Conservation (phyloP, 2,113 vertebrate genomes). For the Gambusia affinis region DNA sequence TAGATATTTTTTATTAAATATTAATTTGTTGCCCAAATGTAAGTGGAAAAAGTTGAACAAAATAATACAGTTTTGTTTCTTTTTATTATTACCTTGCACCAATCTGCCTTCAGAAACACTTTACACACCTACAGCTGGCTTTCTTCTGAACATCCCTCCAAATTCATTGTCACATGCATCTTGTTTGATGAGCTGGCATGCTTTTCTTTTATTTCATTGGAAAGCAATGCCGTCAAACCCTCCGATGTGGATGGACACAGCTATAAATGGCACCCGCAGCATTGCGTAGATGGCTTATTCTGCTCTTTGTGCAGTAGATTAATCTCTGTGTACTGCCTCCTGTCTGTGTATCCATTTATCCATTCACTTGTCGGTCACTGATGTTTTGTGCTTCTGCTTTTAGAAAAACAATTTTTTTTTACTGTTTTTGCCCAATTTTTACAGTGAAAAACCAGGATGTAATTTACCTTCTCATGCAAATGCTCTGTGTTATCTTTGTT, state of each 20-base stretch:
- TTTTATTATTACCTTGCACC: not conserved
- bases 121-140: constrained; percentile 18
- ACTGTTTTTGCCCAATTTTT: not conserved
- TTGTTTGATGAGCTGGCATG: constrained; percentile 69
- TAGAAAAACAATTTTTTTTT: not conserved
- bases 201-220: constrained; percentile 61
- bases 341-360: constrained; percentile 67
- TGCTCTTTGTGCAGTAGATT: constrained; percentile 41
- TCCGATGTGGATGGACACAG: constrained; percentile 48
- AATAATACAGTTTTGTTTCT: not conserved
- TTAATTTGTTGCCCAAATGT: not conserved
- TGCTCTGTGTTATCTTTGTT: not conserved
- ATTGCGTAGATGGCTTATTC: constrained; percentile 34
- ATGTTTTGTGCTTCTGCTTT: constrained; percentile 24
- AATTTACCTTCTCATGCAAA: not conserved
- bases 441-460: not conserved
- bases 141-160: constrained; percentile 44
- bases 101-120: constrained; percentile 8
- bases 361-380: constrained; percentile 67
- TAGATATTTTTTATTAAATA: not conserved
- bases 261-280: constrained; percentile 46
- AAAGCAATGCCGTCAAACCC: constrained; percentile 74
- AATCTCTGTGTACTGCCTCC: constrained; percentile 62
- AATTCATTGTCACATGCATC: constrained; percentile 50
- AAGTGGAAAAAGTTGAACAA: too few relatives aligned